These are phyloP conservation scores for Cryptus viduatorius DNA, from an alignment of 2,888 invertebrate species.

Conservation along the genomic window DNA sequence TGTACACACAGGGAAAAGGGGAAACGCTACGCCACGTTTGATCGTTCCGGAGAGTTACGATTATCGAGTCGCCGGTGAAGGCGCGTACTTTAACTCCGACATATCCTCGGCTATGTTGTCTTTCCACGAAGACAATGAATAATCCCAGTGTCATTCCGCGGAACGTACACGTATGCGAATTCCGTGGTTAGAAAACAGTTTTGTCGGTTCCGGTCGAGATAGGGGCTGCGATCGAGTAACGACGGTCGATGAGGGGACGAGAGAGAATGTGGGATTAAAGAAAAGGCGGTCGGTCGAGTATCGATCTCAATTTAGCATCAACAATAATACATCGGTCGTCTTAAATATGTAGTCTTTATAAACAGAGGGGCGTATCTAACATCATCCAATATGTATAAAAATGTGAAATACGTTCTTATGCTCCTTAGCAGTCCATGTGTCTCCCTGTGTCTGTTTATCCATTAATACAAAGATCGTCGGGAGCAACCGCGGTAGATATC, in stretches of 20 bases:
- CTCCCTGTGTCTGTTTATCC: conserved; percentile 21
- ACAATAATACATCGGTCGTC: conserved; percentile 39
- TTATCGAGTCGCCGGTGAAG: conserved; percentile 22
- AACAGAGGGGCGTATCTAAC: too few species aligned
- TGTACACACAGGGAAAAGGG: conserved; percentile 25
- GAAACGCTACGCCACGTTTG: neutral
- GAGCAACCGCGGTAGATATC: neutral
- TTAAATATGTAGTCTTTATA: neutral
- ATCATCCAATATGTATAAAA: too few species aligned
- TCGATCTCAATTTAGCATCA: conserved; percentile 63
- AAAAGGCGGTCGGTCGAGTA: conserved; percentile 64
- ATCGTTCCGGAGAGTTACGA: conserved; percentile 31
- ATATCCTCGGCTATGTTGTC: conserved; percentile 30
- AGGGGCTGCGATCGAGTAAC: conserved; percentile 32
- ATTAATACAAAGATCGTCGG: conserved; percentile 36
- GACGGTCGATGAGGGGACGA: conserved; percentile 54
- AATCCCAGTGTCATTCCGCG: neutral
- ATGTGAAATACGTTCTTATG: too few species aligned
- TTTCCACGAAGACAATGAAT: conserved; percentile 61
- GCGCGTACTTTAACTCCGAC: conserved; percentile 17
- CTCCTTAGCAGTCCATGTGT: neutral
- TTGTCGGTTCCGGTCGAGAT: conserved; percentile 44
- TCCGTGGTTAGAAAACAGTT: conserved; percentile 51
- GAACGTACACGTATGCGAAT: conserved; percentile 22
- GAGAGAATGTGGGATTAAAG: conserved; percentile 20